phyloP scores from a whole-genome alignment of 1,140 invertebrate genomes.

The Drosophila azteca region DNA sequence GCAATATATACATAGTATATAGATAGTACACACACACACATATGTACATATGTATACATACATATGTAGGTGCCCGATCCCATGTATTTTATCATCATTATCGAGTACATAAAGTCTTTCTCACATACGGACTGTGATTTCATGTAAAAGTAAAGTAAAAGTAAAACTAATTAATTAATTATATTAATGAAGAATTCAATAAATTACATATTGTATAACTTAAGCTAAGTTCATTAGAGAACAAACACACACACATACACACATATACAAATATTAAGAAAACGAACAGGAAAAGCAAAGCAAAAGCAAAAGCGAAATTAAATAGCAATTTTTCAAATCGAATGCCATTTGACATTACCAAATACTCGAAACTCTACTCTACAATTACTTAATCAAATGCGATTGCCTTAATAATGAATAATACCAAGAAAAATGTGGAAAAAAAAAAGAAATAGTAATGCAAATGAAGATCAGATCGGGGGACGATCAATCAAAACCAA shows the following conservation, averaged over 20 bases:
- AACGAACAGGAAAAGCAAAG: neutral
- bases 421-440: slow-evolving; percentile 8
- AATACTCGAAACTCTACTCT: slow-evolving; percentile 26
- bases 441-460: neutral
- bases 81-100: slow-evolving; percentile 67
- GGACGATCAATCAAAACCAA: slow-evolving; percentile 62
- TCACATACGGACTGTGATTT: slow-evolving; percentile 84
- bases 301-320: slow-evolving; percentile 11
- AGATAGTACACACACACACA: slow-evolving; percentile 10
- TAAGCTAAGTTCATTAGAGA: slow-evolving; percentile 40
- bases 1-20: slow-evolving; percentile 40
- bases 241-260: slow-evolving; percentile 3
- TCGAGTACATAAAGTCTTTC: slow-evolving; percentile 81
- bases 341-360: slow-evolving; percentile 33
- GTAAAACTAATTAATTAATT: slow-evolving; percentile 56
- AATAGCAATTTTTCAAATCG: slow-evolving; percentile 42
- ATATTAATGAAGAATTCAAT: slow-evolving; percentile 45
- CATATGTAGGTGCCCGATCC: slow-evolving; percentile 9
- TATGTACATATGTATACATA: slow-evolving; percentile 1
- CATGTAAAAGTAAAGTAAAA: slow-evolving; percentile 58
- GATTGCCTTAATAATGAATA: slow-evolving; percentile 55
- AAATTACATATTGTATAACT: slow-evolving; percentile 39
- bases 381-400: slow-evolving; percentile 56
- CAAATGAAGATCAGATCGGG: slow-evolving; percentile 42
- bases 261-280: too few relatives aligned